phyloP scores from a whole-genome alignment of 2,888 invertebrate species.

The Tipula lateralis region DNA sequence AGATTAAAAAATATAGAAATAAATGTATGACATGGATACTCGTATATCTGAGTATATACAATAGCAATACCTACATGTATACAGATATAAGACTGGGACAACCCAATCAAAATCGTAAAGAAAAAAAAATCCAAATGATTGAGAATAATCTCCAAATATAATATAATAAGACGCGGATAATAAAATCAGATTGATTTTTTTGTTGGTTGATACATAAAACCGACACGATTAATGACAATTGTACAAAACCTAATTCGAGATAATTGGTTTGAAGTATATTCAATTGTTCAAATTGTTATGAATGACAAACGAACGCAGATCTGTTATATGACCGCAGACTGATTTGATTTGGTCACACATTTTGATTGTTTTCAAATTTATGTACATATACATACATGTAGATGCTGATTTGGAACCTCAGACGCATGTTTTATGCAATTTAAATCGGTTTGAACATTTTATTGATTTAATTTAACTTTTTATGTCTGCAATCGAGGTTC shows the following conservation, averaged over 20 bases:
- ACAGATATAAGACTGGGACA: background rate
- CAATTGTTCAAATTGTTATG: slow-evolving; percentile 1
- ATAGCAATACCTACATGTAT: background rate
- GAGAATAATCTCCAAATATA: background rate
- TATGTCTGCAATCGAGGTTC: no score
- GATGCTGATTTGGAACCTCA: background rate
- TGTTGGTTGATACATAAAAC: background rate
- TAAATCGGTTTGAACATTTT: background rate
- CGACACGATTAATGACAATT: slow-evolving; percentile 30
- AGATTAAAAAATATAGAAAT: background rate
- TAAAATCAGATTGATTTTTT: background rate
- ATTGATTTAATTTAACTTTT: background rate
- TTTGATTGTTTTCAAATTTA: slow-evolving; percentile 25
- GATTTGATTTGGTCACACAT: slow-evolving; percentile 20
- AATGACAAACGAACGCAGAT: background rate
- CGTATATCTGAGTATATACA: background rate
- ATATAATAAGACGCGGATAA: background rate
- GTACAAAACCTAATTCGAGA: slow-evolving; percentile 30
- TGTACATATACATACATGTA: background rate
- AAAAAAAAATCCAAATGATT: background rate
- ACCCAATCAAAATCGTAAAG: background rate
- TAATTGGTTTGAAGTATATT: slow-evolving; percentile 26
- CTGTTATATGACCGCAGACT: background rate
- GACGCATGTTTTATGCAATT: background rate
- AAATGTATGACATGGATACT: background rate